Percentiles rank a stretch among this genome's conserved stretches.
phyloP scores from a whole-genome alignment of 2,113 vertebrate species.

The Hypanus sabinus region DNA sequence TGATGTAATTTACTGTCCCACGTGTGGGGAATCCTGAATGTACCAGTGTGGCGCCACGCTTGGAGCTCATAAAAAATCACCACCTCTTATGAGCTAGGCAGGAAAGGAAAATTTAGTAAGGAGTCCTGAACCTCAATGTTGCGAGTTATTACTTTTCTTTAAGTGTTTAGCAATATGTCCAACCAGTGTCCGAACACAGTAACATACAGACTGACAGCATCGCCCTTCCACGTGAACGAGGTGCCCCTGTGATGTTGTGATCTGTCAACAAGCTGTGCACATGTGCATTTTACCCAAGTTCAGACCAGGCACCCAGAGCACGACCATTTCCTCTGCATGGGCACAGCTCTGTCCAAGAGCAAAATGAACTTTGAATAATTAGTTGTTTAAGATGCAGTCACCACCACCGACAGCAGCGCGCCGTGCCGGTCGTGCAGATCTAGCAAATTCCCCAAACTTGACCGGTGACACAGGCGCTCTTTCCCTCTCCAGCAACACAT shows the following conservation, averaged over 20 bases:
- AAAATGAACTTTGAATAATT: background rate
- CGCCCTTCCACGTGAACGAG: background rate
- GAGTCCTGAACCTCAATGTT: background rate
- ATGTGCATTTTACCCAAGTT: background rate
- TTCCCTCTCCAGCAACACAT: background rate
- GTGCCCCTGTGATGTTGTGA: background rate
- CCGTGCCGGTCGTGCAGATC: background rate
- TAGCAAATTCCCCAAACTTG: background rate
- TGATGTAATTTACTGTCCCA: background rate
- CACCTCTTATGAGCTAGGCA: too few species aligned
- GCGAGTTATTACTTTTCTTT: background rate
- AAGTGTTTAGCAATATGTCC: background rate
- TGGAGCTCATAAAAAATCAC: background rate
- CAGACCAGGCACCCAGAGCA: background rate
- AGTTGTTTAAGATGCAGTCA: background rate
- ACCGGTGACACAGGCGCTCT: background rate
- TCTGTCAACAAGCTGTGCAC: background rate
- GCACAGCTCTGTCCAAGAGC: background rate
- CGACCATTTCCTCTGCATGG: background rate
- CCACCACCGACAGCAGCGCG: background rate
- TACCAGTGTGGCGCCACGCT: background rate
- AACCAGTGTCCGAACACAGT: background rate
- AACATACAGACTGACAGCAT: background rate
- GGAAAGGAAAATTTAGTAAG: background rate
- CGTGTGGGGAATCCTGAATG: background rate